These are phyloP conservation scores for Triops longicaudatus DNA, from an alignment of 1,140 invertebrate genomes.

Conservation along the genomic window DNA sequence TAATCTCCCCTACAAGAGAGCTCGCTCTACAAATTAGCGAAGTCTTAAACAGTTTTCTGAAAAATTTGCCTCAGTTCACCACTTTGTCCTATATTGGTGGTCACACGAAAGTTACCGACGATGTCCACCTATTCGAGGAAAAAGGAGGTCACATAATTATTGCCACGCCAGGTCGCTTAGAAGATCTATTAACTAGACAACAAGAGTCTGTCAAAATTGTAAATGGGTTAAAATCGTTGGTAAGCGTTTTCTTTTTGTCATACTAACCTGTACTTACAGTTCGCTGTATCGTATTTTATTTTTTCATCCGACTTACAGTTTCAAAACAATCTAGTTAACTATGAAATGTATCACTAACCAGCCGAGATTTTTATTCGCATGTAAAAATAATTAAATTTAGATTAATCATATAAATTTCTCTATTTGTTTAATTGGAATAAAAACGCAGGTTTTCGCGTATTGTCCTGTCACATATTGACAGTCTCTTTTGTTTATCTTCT, in stretches of 20 bases:
- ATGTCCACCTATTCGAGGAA: conserved; percentile 56
- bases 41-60: conserved; percentile 56
- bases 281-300: too few species aligned
- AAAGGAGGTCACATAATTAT: conserved; percentile 78
- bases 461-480: too few species aligned
- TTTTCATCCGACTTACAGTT: too few species aligned
- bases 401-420: too few species aligned
- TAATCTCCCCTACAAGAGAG: conserved; percentile 90
- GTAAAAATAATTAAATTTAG: too few species aligned
- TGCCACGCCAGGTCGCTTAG: conserved; percentile 84
- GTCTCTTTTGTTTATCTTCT: conserved; percentile 22
- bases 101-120: conserved; percentile 55
- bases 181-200: conserved; percentile 65
- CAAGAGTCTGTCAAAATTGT: conserved; percentile 55
- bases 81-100: conserved; percentile 70
- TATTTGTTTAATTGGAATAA: too few species aligned
- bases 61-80: conserved; percentile 38
- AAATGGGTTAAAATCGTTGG: conserved; percentile 59
- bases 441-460: too few species aligned
- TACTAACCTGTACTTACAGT: too few species aligned
- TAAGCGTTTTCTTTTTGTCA: conserved; percentile 38
- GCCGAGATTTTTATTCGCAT: too few species aligned
- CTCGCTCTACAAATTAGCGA: conserved; percentile 79
- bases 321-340: too few species aligned
- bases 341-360: too few species aligned